phyloP scores from a whole-genome alignment of 2,888 invertebrate species.

The Himalopsyche anomala region DNA sequence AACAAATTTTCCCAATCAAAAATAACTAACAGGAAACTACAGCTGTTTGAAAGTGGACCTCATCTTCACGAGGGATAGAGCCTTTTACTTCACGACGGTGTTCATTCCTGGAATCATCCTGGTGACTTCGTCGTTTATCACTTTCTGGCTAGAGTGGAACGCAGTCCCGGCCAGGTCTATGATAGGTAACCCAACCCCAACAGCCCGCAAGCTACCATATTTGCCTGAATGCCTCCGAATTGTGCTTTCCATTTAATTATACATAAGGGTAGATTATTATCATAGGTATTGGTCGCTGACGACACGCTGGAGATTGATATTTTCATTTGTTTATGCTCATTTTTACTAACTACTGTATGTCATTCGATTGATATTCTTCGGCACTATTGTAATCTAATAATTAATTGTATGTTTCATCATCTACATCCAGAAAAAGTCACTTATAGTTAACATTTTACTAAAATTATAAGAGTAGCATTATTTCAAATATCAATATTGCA shows the following conservation, averaged over 20 bases:
- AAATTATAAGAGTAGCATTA: too few relatives aligned
- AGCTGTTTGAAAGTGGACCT: slow-evolving; percentile 92
- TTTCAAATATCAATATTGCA: too few relatives aligned
- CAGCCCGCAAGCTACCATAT: slow-evolving; percentile 31
- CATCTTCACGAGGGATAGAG: slow-evolving; percentile 91
- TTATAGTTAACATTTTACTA: not conserved
- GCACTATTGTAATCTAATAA: slow-evolving; percentile 11
- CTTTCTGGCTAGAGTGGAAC: slow-evolving; percentile 95
- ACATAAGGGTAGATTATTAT: not conserved
- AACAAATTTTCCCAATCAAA: slow-evolving; percentile 5
- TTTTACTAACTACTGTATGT: slow-evolving; percentile 9
- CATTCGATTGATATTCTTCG: slow-evolving; percentile 10
- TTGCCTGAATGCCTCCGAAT: slow-evolving; percentile 55
- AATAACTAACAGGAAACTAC: slow-evolving; percentile 83
- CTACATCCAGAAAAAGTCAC: not conserved
- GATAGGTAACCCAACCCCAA: slow-evolving; percentile 80
- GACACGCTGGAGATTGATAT: slow-evolving; percentile 36
- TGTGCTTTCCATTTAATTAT: slow-evolving; percentile 7
- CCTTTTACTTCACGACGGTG: slow-evolving; percentile 93
- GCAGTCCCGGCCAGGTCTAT: slow-evolving; percentile 92
- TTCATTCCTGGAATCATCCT: slow-evolving; percentile 93
- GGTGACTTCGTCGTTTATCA: slow-evolving; percentile 91
- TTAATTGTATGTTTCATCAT: not conserved
- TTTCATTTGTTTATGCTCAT: slow-evolving; percentile 5
- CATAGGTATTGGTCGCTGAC: slow-evolving; percentile 43